Base-by-base conservation (phyloP, 2,888 invertebrate species). In the Colostygia pectinataria region DNA sequence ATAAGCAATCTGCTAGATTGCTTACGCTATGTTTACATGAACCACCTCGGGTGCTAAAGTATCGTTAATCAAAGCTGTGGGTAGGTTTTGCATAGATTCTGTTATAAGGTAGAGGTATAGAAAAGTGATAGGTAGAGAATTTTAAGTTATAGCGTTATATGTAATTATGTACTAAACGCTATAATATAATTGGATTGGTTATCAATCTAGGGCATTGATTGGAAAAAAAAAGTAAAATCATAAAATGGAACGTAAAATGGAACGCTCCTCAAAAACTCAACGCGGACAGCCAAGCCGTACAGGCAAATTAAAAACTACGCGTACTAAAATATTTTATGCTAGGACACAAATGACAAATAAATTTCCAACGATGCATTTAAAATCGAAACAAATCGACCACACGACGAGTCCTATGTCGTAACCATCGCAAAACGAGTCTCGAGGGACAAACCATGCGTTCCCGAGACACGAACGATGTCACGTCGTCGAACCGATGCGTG, bases 401-500 rank as follows among this genome's bases (percentile, higher is more conserved):
- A 27, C 14, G 23, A 32, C 14, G 5, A 23, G 40, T 31, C 13
- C 9, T 7, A 13, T n/a, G 13, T 41, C 24, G 25, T 12, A 9
- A 23, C 10, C 18, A 39, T 28, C 38, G 28, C 8, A 28, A 29
- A 20, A 7, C n/a, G 14, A 31, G 13, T 23, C 23, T n/a, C n/a
- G 5, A 14, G 24, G 38, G 39, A 27, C 32, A 39, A 32, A 9
- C 38, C 31, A 31, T 32, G 25, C 38, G 31, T 27, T 24, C 12
- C 20, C 37, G 20, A 18, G 9, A 9, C 36, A 43, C 48, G 46
- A 57, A 59, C 67, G 65, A 61, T 68, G 77, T 76, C 76, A 71
- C 74, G 71, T 68, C 63, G 62, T 59, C 55, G 14, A 57, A 60
- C 10, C 10, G 55, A 68, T 71, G 74, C 80, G 79, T 78, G 78